Percentiles rank a stretch among this genome's conserved stretches.
Conservation (phyloP, 2,797 vertebrate species). For the Myotis findleyi region DNA sequence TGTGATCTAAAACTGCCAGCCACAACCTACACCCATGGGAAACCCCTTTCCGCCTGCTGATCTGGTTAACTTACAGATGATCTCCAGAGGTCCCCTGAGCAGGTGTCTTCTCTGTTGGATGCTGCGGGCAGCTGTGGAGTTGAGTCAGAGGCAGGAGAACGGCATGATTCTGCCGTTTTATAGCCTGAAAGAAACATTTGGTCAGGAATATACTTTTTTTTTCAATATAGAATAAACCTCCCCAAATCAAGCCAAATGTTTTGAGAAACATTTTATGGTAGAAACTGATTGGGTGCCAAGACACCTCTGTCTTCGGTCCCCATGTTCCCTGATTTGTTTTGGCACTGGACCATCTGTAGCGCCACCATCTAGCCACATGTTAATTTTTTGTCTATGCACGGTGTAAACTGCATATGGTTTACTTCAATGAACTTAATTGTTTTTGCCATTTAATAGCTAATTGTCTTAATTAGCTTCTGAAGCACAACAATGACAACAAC, state of each 20-base stretch:
- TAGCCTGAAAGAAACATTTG: conserved; percentile 42
- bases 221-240: conserved; percentile 28
- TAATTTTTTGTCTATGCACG: conserved; percentile 47
- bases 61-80: not conserved
- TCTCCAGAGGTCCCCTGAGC: not conserved
- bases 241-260: conserved; percentile 65
- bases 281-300: conserved; percentile 34
- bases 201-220: not conserved
- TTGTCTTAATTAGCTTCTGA: conserved; percentile 80
- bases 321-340: conserved; percentile 68
- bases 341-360: not conserved
- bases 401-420: conserved; percentile 76
- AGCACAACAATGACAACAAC: conserved; percentile 58
- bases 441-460: conserved; percentile 82
- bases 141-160: conserved; percentile 43
- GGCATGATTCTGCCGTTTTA: conserved; percentile 19
- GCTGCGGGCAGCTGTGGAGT: not conserved
- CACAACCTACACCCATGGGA: not conserved
- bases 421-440: conserved; percentile 81
- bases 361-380: conserved; percentile 62
- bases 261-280: conserved; percentile 34
- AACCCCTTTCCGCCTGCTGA: not conserved
- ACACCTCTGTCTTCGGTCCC: not conserved
- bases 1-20: not conserved
- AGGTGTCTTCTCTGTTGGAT: not conserved